Percentiles rank a stretch among this genome's conserved stretches.
These are phyloP conservation scores for Chrysopa pallens DNA, from an alignment of 1,140 invertebrate species.

Conservation along the genomic window DNA sequence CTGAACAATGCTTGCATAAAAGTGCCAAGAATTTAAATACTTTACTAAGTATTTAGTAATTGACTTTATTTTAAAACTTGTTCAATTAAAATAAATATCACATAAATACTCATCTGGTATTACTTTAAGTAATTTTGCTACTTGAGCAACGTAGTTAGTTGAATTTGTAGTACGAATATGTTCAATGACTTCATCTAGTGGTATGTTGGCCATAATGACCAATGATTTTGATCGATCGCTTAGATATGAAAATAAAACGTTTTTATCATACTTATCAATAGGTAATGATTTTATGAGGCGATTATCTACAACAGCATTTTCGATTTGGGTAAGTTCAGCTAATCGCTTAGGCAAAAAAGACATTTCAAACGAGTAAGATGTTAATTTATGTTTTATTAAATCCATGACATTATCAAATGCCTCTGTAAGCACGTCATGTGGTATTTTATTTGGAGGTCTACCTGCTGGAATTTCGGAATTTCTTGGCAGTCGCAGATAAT, in stretches of 20 bases:
- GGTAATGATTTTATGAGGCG: slow-evolving; percentile 3
- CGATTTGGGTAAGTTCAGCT: slow-evolving; percentile 5
- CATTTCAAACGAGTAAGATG: slow-evolving; percentile 5
- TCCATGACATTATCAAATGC: slow-evolving; percentile 6
- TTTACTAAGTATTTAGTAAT: background rate
- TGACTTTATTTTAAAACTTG: background rate
- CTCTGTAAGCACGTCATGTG: slow-evolving; percentile 1
- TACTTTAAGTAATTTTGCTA: slow-evolving; percentile 3
- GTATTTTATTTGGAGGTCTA: slow-evolving; percentile 6
- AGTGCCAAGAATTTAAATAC: too few species aligned
- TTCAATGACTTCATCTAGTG: slow-evolving; percentile 4
- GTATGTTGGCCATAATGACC: slow-evolving; percentile 5
- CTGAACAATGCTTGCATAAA: slow-evolving; percentile 4
- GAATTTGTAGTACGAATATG: slow-evolving; percentile 4
- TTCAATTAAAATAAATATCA: slow-evolving; percentile 4
- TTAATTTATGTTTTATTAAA: slow-evolving; percentile 5
- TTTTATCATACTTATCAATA: slow-evolving; percentile 6
- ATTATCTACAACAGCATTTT: slow-evolving; percentile 4
- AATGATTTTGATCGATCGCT: slow-evolving; percentile 5
- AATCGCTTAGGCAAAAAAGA: slow-evolving; percentile 4
- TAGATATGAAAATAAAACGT: slow-evolving; percentile 6
- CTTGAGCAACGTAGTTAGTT: slow-evolving; percentile 1
- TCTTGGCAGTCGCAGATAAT: slow-evolving; percentile 4
- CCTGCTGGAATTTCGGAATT: slow-evolving; percentile 3
- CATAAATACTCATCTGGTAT: slow-evolving; percentile 5